phyloP scores from a whole-genome alignment of 2,113 vertebrate species.

The Lethenteron camtschaticum region DNA sequence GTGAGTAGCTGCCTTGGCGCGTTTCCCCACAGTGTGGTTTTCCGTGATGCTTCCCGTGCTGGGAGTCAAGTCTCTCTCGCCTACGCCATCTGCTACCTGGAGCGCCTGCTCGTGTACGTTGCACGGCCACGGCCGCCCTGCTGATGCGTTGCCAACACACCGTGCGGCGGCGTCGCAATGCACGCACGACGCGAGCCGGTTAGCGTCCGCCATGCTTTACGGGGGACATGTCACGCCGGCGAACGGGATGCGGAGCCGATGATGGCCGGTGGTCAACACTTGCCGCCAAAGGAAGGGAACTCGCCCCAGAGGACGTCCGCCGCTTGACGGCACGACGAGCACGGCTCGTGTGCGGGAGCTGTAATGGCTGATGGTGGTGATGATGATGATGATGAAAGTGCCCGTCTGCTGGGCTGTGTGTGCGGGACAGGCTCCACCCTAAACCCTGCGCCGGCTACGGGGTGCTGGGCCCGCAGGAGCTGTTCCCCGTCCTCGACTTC shows the following conservation, averaged over 20 bases:
- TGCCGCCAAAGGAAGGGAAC: too few species aligned
- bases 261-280: too few species aligned
- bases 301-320: too few species aligned
- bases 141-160: not conserved
- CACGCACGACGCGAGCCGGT: too few species aligned
- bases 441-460: constrained; percentile 85
- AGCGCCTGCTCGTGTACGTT: constrained; percentile 67
- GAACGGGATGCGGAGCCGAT: too few species aligned
- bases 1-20: not conserved
- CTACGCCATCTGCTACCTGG: constrained; percentile 60
- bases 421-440: constrained; percentile 43
- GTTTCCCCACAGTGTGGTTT: constrained; percentile 55
- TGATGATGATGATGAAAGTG: too few species aligned
- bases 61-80: constrained; percentile 57
- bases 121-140: not conserved
- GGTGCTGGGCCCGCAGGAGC: constrained; percentile 77
- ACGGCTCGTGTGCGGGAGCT: too few species aligned
- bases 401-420: not conserved
- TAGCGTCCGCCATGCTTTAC: too few species aligned
- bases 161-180: too few species aligned
- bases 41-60: constrained; percentile 80
- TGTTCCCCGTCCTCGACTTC: constrained; percentile 84
- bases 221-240: too few species aligned
- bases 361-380: too few species aligned
- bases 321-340: too few species aligned